phyloP scores from a whole-genome alignment of 23 tunicate genomes.

The Corella eumyota region DNA sequence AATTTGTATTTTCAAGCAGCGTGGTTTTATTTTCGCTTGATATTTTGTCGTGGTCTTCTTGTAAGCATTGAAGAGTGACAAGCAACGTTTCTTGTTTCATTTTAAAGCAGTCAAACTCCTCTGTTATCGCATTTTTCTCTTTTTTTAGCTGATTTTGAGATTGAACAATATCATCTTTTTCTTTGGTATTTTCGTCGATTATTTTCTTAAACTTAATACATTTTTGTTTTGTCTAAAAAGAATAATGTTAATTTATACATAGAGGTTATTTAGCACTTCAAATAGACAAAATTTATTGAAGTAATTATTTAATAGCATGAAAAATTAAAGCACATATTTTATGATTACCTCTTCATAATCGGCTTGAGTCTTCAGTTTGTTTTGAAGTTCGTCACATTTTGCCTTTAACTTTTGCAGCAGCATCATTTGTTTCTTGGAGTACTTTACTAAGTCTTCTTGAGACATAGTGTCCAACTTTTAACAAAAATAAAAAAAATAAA shows the following conservation, averaged over 20 bases:
- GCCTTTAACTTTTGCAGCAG: conserved; percentile 84
- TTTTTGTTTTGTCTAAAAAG: conserved; percentile 3
- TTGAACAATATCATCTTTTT: neutral
- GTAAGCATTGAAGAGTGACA: conserved; percentile 57
- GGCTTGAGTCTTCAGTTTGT: conserved; percentile 18
- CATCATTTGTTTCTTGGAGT: conserved; percentile 45
- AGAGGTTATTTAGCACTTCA: too few relatives aligned
- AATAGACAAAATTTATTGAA: too few relatives aligned
- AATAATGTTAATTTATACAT: neutral
- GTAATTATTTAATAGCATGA: too few relatives aligned
- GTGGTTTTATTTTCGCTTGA: conserved; percentile 12
- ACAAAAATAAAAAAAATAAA: conserved; percentile 7
- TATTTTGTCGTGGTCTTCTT: conserved; percentile 16
- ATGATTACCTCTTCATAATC: conserved; percentile 29
- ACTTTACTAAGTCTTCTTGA: conserved; percentile 55
- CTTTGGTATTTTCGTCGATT: neutral
- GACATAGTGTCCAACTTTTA: conserved; percentile 72
- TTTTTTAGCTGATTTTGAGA: conserved; percentile 4
- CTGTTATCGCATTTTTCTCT: conserved; percentile 22
- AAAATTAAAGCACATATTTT: too few relatives aligned
- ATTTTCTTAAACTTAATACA: neutral
- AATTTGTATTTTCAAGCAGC: neutral
- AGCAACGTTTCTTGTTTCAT: conserved; percentile 72
- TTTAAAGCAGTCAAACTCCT: conserved; percentile 66
- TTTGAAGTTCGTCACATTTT: conserved; percentile 64